phyloP scores from a whole-genome alignment of 2,797 vertebrate genomes.

The Galaxias olidus region DNA sequence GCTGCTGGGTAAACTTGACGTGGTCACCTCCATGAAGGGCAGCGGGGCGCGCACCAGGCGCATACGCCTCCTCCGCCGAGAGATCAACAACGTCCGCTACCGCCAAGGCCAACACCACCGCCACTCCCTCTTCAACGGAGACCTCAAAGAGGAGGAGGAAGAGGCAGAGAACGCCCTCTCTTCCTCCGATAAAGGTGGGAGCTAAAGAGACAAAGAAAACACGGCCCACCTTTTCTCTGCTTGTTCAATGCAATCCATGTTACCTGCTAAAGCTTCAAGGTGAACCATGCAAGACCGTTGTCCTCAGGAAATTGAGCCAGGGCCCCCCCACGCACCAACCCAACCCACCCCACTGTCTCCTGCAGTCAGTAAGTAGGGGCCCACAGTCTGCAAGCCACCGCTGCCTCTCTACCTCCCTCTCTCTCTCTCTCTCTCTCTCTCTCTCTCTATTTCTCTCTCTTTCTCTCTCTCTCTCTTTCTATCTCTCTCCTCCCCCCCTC shows the following conservation, averaged over 20 bases:
- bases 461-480: slow-evolving; percentile 18
- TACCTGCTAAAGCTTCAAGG: slow-evolving; percentile 22
- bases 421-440: slow-evolving; percentile 64
- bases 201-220: not conserved
- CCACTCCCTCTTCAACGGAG: slow-evolving; percentile 75
- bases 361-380: slow-evolving; percentile 80
- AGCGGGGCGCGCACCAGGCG: slow-evolving; percentile 84
- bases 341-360: slow-evolving; percentile 78
- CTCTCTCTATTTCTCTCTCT: slow-evolving; percentile 57
- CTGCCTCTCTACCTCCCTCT: slow-evolving; percentile 75
- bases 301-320: slow-evolving; percentile 81
- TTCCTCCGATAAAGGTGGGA: slow-evolving; percentile 75
- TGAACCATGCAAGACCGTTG: slow-evolving; percentile 73
- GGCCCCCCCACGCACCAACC: slow-evolving; percentile 78
- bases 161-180: slow-evolving; percentile 61
- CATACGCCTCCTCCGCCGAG: slow-evolving; percentile 79
- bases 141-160: slow-evolving; percentile 65
- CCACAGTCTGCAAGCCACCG: slow-evolving; percentile 76
- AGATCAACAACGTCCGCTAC: slow-evolving; percentile 85
- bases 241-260: too few species aligned
- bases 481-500: slow-evolving; percentile 53
- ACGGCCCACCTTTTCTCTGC: too few species aligned
- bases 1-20: slow-evolving; percentile 85
- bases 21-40: slow-evolving; percentile 81
- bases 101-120: slow-evolving; percentile 81